Evolutionary conservation across 2,888 invertebrate species (phyloP).

Genomic region (Conus canariensis): DNA sequence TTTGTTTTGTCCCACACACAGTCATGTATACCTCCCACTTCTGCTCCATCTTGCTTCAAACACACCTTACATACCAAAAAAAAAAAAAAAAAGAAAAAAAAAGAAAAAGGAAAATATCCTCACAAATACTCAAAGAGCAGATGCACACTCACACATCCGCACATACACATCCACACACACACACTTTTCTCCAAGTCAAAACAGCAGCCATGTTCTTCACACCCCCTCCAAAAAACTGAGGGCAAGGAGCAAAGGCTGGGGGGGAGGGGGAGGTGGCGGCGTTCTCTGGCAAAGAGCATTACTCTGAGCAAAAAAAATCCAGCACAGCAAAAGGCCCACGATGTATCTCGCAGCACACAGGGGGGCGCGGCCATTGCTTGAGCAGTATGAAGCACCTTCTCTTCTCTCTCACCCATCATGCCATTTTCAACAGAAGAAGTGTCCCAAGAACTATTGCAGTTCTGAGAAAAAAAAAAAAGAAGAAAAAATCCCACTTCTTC

Average conservation of each 20-base stretch:
- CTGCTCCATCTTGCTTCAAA: too few species aligned
- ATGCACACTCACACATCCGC: neutral
- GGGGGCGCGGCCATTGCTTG: neutral
- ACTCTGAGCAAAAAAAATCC: neutral
- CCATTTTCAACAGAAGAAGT: neutral
- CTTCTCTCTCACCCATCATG: neutral
- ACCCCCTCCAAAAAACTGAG: neutral
- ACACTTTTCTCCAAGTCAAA: neutral
- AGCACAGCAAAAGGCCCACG: neutral
- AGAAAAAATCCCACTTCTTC: neutral
- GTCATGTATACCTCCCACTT: too few species aligned
- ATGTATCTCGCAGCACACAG: too few species aligned
- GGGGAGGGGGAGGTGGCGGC: neutral
- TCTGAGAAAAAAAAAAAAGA: neutral
- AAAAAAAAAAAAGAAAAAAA: too few species aligned
- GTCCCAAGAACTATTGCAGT: neutral
- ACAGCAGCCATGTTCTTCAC: neutral
- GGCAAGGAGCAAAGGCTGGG: neutral
- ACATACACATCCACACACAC: neutral
- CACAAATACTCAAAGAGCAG: neutral
- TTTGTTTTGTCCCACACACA: too few species aligned
- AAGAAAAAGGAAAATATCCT: too few species aligned
- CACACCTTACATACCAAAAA: too few species aligned
- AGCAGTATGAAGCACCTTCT: slow-evolving; percentile 37
- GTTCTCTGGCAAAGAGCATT: neutral